Evolutionary conservation across 1,140 invertebrate genomes (phyloP).

Genomic region (Drosophila sulfurigaster): DNA sequence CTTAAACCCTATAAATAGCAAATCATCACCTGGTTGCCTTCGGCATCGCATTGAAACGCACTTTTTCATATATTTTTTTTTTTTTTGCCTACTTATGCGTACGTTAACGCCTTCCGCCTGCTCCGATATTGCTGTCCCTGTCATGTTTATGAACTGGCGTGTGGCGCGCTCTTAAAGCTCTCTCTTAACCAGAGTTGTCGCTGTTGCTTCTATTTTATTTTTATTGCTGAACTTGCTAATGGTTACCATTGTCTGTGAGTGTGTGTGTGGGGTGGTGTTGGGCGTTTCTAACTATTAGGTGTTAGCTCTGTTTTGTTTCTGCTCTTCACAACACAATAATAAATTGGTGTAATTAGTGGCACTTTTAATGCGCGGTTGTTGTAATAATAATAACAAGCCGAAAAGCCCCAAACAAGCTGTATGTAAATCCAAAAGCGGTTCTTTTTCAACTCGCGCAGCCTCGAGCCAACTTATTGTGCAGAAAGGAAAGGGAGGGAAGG

Average conservation of each 20-base stretch:
- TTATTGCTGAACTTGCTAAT: constrained; percentile 61
- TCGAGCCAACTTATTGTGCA: constrained; percentile 14
- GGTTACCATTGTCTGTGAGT: constrained; percentile 50
- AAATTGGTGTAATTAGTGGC: constrained; percentile 74
- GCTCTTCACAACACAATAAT: constrained; percentile 51
- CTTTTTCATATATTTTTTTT: constrained; percentile 45
- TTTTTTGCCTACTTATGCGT: constrained; percentile 57
- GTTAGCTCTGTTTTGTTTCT: constrained; percentile 48
- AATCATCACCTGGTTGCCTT: constrained; percentile 74
- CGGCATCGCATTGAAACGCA: constrained; percentile 55
- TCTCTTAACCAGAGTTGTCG: constrained; percentile 20
- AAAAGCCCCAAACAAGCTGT: constrained; percentile 13
- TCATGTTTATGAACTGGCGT: constrained; percentile 46
- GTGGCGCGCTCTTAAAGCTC: constrained; percentile 36
- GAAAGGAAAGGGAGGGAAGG: constrained; percentile 27
- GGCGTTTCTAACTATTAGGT: constrained; percentile 38
- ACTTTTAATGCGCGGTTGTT: constrained; percentile 53
- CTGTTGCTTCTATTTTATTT: constrained; percentile 19
- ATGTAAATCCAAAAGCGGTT: constrained; percentile 53
- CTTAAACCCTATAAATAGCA: constrained; percentile 58
- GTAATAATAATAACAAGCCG: constrained; percentile 28
- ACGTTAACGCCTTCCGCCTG: constrained; percentile 19
- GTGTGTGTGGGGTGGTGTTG: constrained; percentile 7
- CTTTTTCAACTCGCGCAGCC: constrained; percentile 28
- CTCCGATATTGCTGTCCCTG: not conserved